Percentiles rank a stretch among this genome's conserved stretches.
phyloP scores from a whole-genome alignment of 2,797 vertebrate genomes.

The Phoebastria nigripes region DNA sequence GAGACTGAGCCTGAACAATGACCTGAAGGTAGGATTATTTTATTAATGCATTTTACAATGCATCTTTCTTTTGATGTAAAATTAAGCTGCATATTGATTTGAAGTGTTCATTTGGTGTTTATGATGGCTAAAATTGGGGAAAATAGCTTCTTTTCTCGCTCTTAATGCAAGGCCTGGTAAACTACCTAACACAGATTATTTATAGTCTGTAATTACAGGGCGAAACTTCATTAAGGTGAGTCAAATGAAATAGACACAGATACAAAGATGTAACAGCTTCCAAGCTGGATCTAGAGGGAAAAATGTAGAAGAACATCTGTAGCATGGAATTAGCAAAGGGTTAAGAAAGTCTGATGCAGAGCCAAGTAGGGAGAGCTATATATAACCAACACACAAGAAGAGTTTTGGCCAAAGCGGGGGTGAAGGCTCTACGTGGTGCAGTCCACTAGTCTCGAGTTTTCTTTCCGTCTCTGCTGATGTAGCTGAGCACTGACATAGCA shows the following conservation, averaged over 20 bases:
- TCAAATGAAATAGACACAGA: background rate
- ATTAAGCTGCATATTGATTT: background rate
- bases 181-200: background rate
- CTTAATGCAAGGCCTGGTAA: background rate
- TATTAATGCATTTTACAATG: rapidly evolving
- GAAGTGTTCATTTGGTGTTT: background rate
- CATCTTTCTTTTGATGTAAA: background rate
- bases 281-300: background rate
- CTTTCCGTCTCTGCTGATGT: background rate
- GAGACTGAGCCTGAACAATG: background rate
- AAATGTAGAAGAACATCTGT: background rate
- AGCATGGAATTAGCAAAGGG: background rate
- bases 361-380: background rate
- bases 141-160: background rate
- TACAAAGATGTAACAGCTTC: background rate
- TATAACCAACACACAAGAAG: background rate
- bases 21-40: constrained; percentile 24
- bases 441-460: too few species aligned
- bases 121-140: background rate
- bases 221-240: background rate
- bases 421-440: rapidly evolving
- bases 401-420: background rate
- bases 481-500: background rate
- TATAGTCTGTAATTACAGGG: background rate
- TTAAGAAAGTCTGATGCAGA: background rate